Evolutionary conservation across 2,113 vertebrate species (phyloP).

Genomic region (Poicephalus gulielmi): DNA sequence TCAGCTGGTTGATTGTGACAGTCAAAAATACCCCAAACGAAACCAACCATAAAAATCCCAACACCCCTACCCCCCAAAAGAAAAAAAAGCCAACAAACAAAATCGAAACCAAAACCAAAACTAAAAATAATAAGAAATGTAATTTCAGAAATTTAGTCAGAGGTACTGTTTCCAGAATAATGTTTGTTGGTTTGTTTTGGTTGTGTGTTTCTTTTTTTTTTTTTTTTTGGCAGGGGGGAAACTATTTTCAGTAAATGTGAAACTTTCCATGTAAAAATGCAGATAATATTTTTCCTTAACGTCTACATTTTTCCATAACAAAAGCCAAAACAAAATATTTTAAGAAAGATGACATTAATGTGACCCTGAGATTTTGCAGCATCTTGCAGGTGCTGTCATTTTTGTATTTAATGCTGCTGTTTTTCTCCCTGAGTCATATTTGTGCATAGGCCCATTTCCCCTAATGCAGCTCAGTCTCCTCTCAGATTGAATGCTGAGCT

Average conservation of each 20-base stretch:
- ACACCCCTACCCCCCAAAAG: no score
- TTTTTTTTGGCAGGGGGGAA: neutral
- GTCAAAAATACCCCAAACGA: neutral
- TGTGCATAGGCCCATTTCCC: neutral
- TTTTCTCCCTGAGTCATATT: neutral
- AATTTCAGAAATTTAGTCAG: neutral
- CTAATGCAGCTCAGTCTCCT: neutral
- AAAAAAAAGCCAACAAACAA: neutral
- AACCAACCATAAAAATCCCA: neutral
- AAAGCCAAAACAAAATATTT: neutral
- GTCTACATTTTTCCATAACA: neutral
- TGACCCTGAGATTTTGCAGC: neutral
- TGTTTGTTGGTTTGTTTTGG: neutral
- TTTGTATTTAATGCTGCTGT: neutral
- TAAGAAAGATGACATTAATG: neutral
- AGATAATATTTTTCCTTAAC: neutral
- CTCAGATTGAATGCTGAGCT: neutral
- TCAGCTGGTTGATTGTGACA: neutral
- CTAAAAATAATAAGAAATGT: neutral
- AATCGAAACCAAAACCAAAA: neutral
- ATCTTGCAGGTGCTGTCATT: neutral
- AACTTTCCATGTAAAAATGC: neutral
- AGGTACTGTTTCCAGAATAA: neutral
- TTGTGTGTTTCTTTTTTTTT: neutral
- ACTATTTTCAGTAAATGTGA: neutral